phyloP scores from a whole-genome alignment of 1,140 invertebrate species.

The Lineus longissimus region DNA sequence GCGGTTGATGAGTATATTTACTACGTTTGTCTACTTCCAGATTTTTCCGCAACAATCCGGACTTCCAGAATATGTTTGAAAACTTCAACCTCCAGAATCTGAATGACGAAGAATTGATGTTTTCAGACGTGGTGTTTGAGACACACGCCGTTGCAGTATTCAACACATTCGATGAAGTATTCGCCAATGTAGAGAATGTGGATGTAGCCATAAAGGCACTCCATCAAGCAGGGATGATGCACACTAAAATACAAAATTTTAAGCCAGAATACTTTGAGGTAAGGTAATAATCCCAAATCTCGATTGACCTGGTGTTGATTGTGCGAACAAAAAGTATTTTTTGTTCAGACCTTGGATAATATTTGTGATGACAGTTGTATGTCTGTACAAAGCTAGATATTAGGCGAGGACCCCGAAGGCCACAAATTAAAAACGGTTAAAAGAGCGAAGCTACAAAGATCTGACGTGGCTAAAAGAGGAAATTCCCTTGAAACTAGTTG shows the following conservation, averaged over 20 bases:
- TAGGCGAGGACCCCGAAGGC: no score
- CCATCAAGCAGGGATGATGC: not conserved
- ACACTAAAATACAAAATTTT: constrained; percentile 14
- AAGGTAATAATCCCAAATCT: no score
- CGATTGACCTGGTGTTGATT: no score
- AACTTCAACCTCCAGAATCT: constrained; percentile 5
- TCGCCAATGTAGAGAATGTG: constrained; percentile 12
- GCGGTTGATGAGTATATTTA: no score
- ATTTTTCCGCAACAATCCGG: constrained; percentile 11
- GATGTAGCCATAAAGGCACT: constrained; percentile 14
- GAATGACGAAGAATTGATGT: constrained; percentile 6
- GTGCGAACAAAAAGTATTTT: no score
- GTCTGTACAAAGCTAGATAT: no score
- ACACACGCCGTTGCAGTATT: constrained; percentile 10
- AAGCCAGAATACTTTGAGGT: constrained; percentile 12
- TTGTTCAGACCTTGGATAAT: no score
- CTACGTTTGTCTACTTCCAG: not conserved
- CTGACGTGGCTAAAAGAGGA: no score
- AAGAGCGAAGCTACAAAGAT: no score
- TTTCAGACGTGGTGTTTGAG: constrained; percentile 11
- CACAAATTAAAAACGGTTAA: no score
- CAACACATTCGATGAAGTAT: constrained; percentile 14
- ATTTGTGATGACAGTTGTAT: no score
- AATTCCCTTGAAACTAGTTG: no score
- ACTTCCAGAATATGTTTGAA: constrained; percentile 7